Evolutionary conservation across 2,113 vertebrate genomes (phyloP), one percentile per base, ranked within the genome.

Genomic region (Saccopteryx bilineata): DNA sequence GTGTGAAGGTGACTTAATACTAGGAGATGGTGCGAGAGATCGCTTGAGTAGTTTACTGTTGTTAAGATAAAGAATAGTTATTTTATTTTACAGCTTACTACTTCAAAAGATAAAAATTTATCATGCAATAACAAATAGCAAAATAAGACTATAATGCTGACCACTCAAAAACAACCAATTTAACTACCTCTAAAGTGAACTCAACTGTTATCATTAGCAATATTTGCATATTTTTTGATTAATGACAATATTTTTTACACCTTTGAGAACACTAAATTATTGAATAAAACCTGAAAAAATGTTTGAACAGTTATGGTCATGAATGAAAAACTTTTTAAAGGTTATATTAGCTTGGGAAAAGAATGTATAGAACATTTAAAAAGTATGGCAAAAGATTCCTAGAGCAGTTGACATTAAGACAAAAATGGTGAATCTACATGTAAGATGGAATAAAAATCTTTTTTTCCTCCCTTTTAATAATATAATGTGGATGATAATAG

Each of bases 51-150:
- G 11, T 85, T 95, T 80, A 7, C 12, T 90, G 2, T 65, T 65
- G 12, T 19, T 24, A 9, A 74, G 72, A 5, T 48, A 66, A 69
- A 96, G 92, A 96, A 96, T 92, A 96, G 39, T 97, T 91, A n/a
- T 96, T 97, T 93, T 95, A 95, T 97, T 95, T 91, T 72, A 76
- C 98, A 91, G 90, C 63, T 95, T 97, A 61, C 96, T 94, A 96
- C 93, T 97, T 97, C 87, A 88, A 97, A 98, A 85, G 83, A 95
- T 96, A 96, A 96, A 94, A 97, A 39, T 39, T 94, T 97, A 97
- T 95, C 80, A 80, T 91, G 21, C 9, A 91, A 97, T 93, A 95
- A 85, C 54, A 93, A 88, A 90, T 21, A 74, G 48, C 93, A 97
- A 80, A 96, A 97, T 96, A 66, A 98, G 97, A 88, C 74, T 97